Evolutionary conservation across 2,113 vertebrate genomes (phyloP), one percentile per base, ranked within the genome.

Genomic region (Hemiscyllium ocellatum): DNA sequence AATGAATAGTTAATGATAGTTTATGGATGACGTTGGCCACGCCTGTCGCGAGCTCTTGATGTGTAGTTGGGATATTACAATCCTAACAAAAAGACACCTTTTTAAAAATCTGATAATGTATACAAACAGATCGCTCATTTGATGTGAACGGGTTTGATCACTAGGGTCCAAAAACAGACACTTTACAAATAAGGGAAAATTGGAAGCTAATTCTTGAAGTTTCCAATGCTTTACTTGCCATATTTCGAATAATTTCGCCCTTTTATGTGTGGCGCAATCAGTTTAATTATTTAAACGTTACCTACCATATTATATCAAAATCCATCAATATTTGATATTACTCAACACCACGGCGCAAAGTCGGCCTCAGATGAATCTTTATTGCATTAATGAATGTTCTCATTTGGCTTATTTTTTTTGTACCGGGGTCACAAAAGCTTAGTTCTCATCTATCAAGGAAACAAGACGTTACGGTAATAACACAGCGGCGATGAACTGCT

Each of bases 1-100:
- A 93, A 96, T 96, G 96, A 85, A 96, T 29, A 96, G 96, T 96
- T 97, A 97, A 97, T 2, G 96, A 96, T 83, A 61, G 22, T 96
- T 96, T 78, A 96, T 86, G 52, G 95, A 29, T 37, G 65, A 8
- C 47, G 47, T 20, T 93, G 87, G 33, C 96, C 91, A 95, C 97
- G 94, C 96, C 95, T 50, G 4, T 37, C 89, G 33, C 33, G 8
- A 37, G 33, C 61, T 66, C 56, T 19, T 17, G 29, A 37, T 93
- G 37, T 37, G 89, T 56, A 66, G 61, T 42, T n/a, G 89, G 33
- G 61, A 91, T 66, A 42, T 93, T 93, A 66, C 19, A 66, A 19
- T 93, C 89, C 61, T 37, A 93, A 93, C 37, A n/a, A 93, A 66
- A 93, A 37, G 61, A 37, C 33, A 22, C 52, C 52, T 65, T 91